phyloP scores from a whole-genome alignment of 2,888 invertebrate species.

The Drosophila prolongata region DNA sequence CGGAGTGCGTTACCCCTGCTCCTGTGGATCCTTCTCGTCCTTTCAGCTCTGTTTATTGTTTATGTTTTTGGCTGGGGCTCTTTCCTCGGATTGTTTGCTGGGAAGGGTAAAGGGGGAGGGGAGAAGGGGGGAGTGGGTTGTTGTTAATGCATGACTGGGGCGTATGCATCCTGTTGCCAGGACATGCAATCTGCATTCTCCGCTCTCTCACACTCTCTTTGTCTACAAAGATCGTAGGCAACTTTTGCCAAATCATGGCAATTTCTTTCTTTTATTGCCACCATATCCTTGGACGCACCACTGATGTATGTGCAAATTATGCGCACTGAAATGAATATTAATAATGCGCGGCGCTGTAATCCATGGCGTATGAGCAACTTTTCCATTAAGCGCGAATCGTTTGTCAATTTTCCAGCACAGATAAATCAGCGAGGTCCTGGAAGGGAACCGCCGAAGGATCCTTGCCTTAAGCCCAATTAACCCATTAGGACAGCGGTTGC shows the following conservation, averaged over 20 bases:
- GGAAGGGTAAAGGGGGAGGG: too few relatives aligned
- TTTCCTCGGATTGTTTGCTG: slow-evolving; percentile 20
- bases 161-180: slow-evolving; percentile 46
- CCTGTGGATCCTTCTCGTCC: background rate
- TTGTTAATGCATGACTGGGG: slow-evolving; percentile 66
- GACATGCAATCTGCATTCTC: slow-evolving; percentile 73
- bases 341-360: slow-evolving; percentile 51
- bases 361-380: slow-evolving; percentile 57
- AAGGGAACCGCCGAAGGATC: slow-evolving; percentile 7
- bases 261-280: slow-evolving; percentile 57
- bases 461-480: slow-evolving; percentile 71
- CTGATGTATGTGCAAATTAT: slow-evolving; percentile 58
- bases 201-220: slow-evolving; percentile 1
- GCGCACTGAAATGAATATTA: slow-evolving; percentile 69
- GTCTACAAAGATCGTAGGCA: slow-evolving; percentile 24
- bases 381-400: slow-evolving; percentile 68
- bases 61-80: slow-evolving; percentile 52
- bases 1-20: slow-evolving; percentile 56
- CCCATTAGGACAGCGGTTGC: slow-evolving; percentile 63
- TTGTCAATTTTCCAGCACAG: slow-evolving; percentile 62
- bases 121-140: slow-evolving; percentile 7
- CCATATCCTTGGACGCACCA: slow-evolving; percentile 24
- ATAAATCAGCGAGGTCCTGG: slow-evolving; percentile 57
- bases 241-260: slow-evolving; percentile 66
- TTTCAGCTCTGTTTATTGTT: slow-evolving; percentile 62